phyloP scores from a whole-genome alignment of 2,888 invertebrate genomes.

The Nomada fucata region DNA sequence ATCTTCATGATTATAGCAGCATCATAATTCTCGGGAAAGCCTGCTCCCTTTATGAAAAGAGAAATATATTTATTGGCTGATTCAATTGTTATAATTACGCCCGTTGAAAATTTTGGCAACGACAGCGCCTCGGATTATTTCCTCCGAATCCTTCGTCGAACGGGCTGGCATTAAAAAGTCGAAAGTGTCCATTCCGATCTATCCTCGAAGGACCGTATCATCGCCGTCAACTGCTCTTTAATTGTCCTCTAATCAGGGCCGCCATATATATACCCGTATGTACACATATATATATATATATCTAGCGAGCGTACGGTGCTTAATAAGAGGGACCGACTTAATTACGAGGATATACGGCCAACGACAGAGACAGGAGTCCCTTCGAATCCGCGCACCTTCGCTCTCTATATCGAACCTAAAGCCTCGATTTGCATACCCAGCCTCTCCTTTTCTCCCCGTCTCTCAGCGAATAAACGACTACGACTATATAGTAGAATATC shows the following conservation, averaged over 20 bases:
- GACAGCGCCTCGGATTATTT: not conserved
- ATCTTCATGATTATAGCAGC: no score
- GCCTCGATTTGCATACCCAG: slow-evolving; percentile 75
- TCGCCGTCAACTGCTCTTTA: slow-evolving; percentile 40
- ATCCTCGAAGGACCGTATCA: slow-evolving; percentile 35
- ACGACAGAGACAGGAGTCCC: slow-evolving; percentile 65
- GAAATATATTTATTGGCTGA: no score
- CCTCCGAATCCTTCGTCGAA: not conserved
- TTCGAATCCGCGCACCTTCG: slow-evolving; percentile 69
- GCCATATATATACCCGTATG: not conserved
- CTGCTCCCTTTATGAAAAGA: no score
- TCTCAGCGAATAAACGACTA: slow-evolving; percentile 47
- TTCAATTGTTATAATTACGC: no score
- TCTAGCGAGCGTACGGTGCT: slow-evolving; percentile 60
- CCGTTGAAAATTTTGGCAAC: not conserved
- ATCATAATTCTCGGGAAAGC: no score
- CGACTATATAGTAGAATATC: slow-evolving; percentile 3
- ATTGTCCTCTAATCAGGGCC: slow-evolving; percentile 74
- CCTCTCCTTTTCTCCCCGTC: slow-evolving; percentile 48
- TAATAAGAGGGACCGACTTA: slow-evolving; percentile 80
- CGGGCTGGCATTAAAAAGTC: slow-evolving; percentile 37
- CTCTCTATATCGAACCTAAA: slow-evolving; percentile 65
- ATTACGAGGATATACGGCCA: slow-evolving; percentile 80
- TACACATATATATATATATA: slow-evolving; percentile 6
- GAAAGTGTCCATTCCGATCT: not conserved